Conservation (phyloP, 2,797 vertebrate genomes). For the Carapus acus region DNA sequence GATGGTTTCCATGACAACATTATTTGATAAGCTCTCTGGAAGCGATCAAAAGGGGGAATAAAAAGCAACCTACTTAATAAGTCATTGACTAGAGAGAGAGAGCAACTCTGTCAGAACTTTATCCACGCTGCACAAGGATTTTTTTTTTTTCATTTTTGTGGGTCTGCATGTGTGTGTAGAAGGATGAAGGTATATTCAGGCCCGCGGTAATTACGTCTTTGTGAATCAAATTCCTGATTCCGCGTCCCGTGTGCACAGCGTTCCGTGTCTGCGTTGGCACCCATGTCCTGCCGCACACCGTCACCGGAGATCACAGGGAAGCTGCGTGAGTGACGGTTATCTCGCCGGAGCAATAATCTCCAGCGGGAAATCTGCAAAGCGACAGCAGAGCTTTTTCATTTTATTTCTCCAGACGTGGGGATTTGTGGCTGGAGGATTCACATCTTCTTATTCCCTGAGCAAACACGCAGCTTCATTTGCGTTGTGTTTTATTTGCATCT, state of each 20-base stretch:
- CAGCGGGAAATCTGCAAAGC: background rate
- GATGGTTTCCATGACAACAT: slow-evolving; percentile 66
- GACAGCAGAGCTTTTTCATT: background rate
- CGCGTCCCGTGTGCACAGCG: slow-evolving; percentile 4
- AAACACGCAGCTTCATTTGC: background rate
- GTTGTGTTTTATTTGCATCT: too few species aligned
- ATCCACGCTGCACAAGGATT: slow-evolving; percentile 34
- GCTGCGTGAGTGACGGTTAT: slow-evolving; percentile 20
- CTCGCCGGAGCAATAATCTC: slow-evolving; percentile 16
- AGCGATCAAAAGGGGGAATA: slow-evolving; percentile 52
- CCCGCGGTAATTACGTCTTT: slow-evolving; percentile 31
- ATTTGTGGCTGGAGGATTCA: background rate
- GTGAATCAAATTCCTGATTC: slow-evolving; percentile 34
- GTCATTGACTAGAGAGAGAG: slow-evolving; percentile 38
- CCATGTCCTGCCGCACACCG: slow-evolving; percentile 23
- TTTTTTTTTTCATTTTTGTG: too few species aligned
- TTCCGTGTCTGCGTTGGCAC: slow-evolving; percentile 3
- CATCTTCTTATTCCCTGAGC: background rate
- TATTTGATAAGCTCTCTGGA: slow-evolving; percentile 56
- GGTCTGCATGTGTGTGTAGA: too few species aligned
- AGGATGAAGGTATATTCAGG: slow-evolving; percentile 30
- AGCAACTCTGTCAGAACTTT: slow-evolving; percentile 28
- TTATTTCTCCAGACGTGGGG: background rate
- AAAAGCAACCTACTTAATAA: slow-evolving; percentile 56
- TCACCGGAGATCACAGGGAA: slow-evolving; percentile 18